Evolutionary conservation across 2,113 vertebrate genomes (phyloP), one percentile per base, ranked within the genome.

Genomic region (Chinchilla lanigera): DNA sequence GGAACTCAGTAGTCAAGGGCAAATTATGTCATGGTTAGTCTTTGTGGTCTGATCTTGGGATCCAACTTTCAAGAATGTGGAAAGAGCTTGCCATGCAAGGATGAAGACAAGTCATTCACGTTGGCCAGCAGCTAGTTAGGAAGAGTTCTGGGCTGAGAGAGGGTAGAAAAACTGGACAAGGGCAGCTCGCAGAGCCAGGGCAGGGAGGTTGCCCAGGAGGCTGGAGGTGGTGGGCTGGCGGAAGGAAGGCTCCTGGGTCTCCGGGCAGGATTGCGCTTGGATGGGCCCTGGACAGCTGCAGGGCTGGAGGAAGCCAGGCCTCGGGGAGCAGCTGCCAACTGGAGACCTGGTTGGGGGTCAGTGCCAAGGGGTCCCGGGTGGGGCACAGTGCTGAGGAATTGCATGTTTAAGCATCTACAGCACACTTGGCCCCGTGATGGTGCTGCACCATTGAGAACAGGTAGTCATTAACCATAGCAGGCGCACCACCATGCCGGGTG

Each of bases 391-490:
- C 24, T 3, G 12, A 75, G 56, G 41, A 73, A 50, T 17, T 50
- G 28, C 6, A 7, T 6, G 28, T 33, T 12, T 50, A 35, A 75
- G n/a, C 1, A 0, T 35, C 56, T 16, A 19, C 11, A 0, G 20
- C 6, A 0, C 5, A 30, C 22, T 41, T 30, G 22, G 30, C 12
- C 33, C 30, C 54, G 11, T 22, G 4, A 6, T 24, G 5, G 16
- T 7, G 22, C 12, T 0, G 1, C 0, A 1, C 13, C 6, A 13
- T 7, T 26, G 17, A 44, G 44, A 35, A 56, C 44, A 75, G 38
- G 2, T 0, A 22, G 24, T 14, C 24, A 12, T 4, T 14, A 11
- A 19, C 1, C 2, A 54, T 0, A 2, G n/a, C 24, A 38, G 41
- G 14, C 11, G 19, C 2, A 13, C 5, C 22, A 12, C 1, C 7